These are phyloP conservation scores for Eulemur macaco DNA, from an alignment of 2,113 vertebrate species.

Conservation along the genomic window DNA sequence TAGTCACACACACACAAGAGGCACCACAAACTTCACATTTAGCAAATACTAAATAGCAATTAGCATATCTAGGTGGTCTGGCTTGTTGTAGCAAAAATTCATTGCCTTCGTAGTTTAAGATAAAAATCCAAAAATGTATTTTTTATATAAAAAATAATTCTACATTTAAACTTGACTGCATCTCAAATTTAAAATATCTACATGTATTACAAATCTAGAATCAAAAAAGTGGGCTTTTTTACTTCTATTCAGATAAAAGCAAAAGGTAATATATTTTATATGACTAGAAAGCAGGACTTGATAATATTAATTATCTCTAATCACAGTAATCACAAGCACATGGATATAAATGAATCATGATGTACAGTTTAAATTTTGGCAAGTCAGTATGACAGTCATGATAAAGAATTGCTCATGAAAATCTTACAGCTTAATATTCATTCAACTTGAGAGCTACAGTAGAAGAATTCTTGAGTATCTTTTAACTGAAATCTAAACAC, in stretches of 20 bases:
- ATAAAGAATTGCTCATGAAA: not conserved
- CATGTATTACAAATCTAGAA: not conserved
- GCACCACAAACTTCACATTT: not conserved
- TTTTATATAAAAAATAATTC: not conserved
- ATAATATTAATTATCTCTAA: not conserved
- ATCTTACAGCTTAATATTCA: not conserved
- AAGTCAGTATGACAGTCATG: not conserved
- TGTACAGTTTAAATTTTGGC: not conserved
- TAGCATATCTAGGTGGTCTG: not conserved
- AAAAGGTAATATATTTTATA: not conserved
- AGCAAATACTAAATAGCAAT: not conserved
- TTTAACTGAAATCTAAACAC: not conserved
- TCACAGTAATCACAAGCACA: not conserved
- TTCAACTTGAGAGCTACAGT: not conserved
- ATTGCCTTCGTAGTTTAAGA: not conserved
- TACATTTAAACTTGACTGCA: not conserved
- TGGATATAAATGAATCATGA: not conserved
- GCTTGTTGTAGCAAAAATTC: not conserved
- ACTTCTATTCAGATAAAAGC: not conserved
- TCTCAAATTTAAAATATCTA: not conserved
- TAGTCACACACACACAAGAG: not conserved
- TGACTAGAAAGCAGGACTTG: not conserved
- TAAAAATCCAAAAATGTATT: not conserved
- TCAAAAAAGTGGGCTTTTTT: not conserved
- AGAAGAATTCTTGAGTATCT: not conserved